Conservation (phyloP, 2,888 invertebrate species). For the Apodemia duryi region DNA sequence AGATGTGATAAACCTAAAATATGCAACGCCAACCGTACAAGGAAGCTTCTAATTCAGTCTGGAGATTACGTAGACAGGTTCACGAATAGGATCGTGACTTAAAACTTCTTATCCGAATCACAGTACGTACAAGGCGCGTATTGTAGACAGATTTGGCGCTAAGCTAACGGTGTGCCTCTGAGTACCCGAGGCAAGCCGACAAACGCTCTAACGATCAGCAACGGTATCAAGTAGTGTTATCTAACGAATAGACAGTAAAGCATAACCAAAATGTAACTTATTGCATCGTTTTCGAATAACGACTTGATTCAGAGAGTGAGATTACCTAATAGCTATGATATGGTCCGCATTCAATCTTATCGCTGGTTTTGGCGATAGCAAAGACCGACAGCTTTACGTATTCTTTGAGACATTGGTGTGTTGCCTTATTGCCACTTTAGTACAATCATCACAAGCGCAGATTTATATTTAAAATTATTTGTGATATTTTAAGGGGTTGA, state of each 20-base stretch:
- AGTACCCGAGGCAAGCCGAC: conserved; percentile 45
- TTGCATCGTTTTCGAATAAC: conserved; percentile 19
- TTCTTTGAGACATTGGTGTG: no score
- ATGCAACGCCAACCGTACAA: conserved; percentile 58
- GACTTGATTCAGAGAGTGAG: neutral
- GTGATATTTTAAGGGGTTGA: no score
- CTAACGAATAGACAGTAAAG: conserved; percentile 37
- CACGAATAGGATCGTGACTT: conserved; percentile 67
- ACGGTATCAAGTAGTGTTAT: conserved; percentile 66
- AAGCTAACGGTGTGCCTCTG: conserved; percentile 44
- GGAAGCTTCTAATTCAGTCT: conserved; percentile 62
- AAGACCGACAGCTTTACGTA: no score
- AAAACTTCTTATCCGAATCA: conserved; percentile 72
- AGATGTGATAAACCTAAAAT: conserved; percentile 42
- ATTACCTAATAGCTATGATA: neutral
- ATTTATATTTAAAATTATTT: no score
- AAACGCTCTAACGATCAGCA: conserved; percentile 54
- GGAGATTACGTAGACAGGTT: conserved; percentile 65
- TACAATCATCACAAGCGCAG: no score
- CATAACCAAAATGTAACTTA: conserved; percentile 20
- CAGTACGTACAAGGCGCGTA: conserved; percentile 58
- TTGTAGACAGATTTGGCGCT: conserved; percentile 75
- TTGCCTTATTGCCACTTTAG: no score
- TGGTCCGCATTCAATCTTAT: no score
- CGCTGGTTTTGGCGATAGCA: no score